A percentile compares a stretch with the other conserved stretches of the same genome.
Evolutionary conservation across 2,113 vertebrate species (phyloP).

Genomic region (Astatoreochromis straeleni): DNA sequence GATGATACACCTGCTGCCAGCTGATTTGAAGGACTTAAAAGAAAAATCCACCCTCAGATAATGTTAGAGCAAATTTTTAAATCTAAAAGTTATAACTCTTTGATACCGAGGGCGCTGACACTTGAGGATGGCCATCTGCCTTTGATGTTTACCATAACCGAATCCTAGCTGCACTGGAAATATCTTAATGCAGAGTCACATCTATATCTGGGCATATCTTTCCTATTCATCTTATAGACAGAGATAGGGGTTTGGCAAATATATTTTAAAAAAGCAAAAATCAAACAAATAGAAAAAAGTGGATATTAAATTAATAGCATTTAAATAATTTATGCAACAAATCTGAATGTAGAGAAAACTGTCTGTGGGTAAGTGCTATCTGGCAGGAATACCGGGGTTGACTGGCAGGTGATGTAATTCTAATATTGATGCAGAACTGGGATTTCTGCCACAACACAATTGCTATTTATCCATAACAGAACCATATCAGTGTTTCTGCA

Average conservation of each 20-base stretch:
- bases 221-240: background rate
- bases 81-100: conserved; percentile 26
- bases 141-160: conserved; percentile 24
- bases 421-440: background rate
- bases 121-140: background rate
- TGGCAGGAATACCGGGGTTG: background rate
- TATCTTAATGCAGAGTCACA: background rate
- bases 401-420: background rate
- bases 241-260: background rate
- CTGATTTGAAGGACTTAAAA: conserved; percentile 21
- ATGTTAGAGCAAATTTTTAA: background rate
- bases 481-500: background rate
- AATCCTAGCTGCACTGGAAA: background rate
- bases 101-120: conserved; percentile 3
- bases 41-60: conserved; percentile 13
- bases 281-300: background rate
- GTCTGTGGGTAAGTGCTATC: background rate
- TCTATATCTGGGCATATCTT: background rate
- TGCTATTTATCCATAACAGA: background rate
- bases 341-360: background rate
- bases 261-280: background rate
- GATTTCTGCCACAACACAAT: background rate
- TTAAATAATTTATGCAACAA: background rate
- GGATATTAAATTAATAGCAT: background rate
- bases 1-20: conserved; percentile 24